Evolutionary conservation across 2,113 vertebrate genomes (phyloP), one percentile per base, ranked within the genome.

Genomic region (Pampusana beccarii): DNA sequence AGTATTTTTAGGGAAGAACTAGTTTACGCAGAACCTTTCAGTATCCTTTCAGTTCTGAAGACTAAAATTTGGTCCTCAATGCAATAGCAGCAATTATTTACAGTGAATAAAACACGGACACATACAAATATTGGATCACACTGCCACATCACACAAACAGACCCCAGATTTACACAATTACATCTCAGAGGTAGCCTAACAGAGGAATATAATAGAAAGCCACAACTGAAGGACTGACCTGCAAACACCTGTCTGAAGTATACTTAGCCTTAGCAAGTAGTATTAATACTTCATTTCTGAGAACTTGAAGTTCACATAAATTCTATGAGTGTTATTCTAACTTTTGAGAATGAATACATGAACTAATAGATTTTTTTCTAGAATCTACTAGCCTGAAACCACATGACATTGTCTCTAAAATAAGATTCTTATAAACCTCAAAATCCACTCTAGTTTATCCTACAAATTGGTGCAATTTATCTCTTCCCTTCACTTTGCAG

Each of bases 281-380:
- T 62, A 70, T 46, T 61, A 72, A 26, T 74, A 73, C 21, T 42
- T 88, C 1, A 19, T 85, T 95, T 93, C 92, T 58, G 71, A 38
- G 66, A 96, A 8, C n/a, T 82, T 20, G 65, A 46, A 44, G 50
- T 84, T 95, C 38, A 69, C 9, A 50, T 58, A 72, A 80, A 86
- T 91, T 26, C 38, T 86, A 50, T 66, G 89, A 96, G 58, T 50
- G 34, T 84, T 77, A 42, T 60, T 82, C 44, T 79, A 78, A 74
- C 13, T 75, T 93, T 95, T 84, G 33, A 71, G 73, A 93, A 85
- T 54, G 17, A 70, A 77, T 16, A 26, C 26, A 69, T 54, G 15
- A 82, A 60, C 20, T 60, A 80, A 40, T 18, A 56, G 8, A 69
- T 1, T 3, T n/a, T 44, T 77, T 65, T 54, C 11, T 81, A 25